Conservation (phyloP, 2,113 vertebrate genomes). For the human region GRCh38 chr9:93079501-93080000, state of each 20-base stretch:
- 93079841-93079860: neutral
- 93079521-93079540: slow-evolving; percentile 82
- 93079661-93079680: neutral
- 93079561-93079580: slow-evolving; percentile 47
- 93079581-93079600: slow-evolving; percentile 84
- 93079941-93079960: neutral
- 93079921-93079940: neutral
- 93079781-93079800: too few relatives aligned
- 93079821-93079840: neutral
- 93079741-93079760: neutral
- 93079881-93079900: neutral
- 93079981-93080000: neutral
- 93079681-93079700: neutral
- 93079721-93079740: neutral
- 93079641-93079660: neutral
- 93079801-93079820: neutral
- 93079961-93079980: neutral
- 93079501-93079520: slow-evolving; percentile 83
- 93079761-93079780: neutral
- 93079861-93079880: neutral
- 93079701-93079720: too few relatives aligned
- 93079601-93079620: slow-evolving; percentile 80
- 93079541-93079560: slow-evolving; percentile 86
- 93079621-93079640: neutral
- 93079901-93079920: neutral